These are phyloP conservation scores for Takifugu bimaculatus DNA, from an alignment of 2,113 vertebrate genomes.

Conservation along the genomic window DNA sequence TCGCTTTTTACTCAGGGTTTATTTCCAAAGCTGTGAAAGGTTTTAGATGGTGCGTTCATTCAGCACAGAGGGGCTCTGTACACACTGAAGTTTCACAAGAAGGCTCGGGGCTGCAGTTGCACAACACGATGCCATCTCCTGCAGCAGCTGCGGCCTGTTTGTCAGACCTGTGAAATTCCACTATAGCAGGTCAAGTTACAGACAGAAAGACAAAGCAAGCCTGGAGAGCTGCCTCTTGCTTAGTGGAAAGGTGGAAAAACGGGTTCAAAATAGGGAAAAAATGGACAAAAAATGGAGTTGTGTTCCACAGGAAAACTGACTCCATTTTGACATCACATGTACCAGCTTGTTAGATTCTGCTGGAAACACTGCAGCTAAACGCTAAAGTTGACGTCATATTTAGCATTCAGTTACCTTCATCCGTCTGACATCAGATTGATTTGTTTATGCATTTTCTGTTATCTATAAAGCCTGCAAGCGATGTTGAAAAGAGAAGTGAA, in stretches of 20 bases:
- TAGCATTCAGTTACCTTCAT: too few species aligned
- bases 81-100: conserved; percentile 42
- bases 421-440: too few species aligned
- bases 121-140: conserved; percentile 36
- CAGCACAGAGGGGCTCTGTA: conserved; percentile 31
- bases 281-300: neutral
- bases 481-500: neutral
- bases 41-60: conserved; percentile 28
- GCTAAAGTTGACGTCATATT: too few species aligned
- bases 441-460: too few species aligned
- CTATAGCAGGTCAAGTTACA: conserved; percentile 1
- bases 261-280: neutral
- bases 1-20: conserved; percentile 53
- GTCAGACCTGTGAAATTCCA: conserved; percentile 23
- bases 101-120: conserved; percentile 29
- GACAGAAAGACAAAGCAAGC: neutral
- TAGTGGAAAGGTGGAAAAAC: neutral
- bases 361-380: too few species aligned
- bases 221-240: neutral
- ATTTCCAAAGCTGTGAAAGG: conserved; percentile 36
- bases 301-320: too few species aligned
- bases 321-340: too few species aligned
- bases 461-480: neutral
- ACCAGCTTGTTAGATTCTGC: too few species aligned
- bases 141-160: conserved; percentile 27